phyloP scores from a whole-genome alignment of 2,797 vertebrate species.

The Epinephelus malabaricus region DNA sequence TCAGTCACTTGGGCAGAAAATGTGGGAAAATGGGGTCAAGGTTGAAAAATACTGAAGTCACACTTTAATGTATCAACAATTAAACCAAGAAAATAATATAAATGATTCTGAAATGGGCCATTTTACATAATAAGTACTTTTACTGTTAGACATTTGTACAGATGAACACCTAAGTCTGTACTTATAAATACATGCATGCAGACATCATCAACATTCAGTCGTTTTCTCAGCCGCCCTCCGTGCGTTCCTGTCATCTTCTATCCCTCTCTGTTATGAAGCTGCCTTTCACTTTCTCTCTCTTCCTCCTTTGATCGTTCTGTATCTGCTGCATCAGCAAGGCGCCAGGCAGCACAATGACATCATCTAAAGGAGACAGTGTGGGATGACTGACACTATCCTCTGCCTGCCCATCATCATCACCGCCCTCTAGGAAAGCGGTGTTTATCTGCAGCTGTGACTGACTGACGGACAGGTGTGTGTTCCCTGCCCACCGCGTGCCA shows the following conservation, averaged over 20 bases:
- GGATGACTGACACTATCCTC: slow-evolving; percentile 70
- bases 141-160: not conserved
- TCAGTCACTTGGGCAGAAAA: too few relatives aligned
- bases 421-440: slow-evolving; percentile 44
- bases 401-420: slow-evolving; percentile 63
- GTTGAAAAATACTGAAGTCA: too few relatives aligned
- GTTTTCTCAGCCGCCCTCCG: not conserved
- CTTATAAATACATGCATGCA: not conserved
- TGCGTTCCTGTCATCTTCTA: not conserved
- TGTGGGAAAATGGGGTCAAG: too few relatives aligned
- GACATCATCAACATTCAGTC: not conserved
- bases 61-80: too few relatives aligned
- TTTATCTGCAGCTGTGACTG: slow-evolving; percentile 60
- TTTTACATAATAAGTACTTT: too few relatives aligned
- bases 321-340: slow-evolving; percentile 58
- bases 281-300: slow-evolving; percentile 2
- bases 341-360: slow-evolving; percentile 62
- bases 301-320: slow-evolving; percentile 23
- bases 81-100: too few relatives aligned
- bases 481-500: not conserved
- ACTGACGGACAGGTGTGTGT: slow-evolving; percentile 30
- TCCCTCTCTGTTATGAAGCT: not conserved
- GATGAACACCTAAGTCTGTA: not conserved
- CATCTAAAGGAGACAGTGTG: slow-evolving; percentile 47
- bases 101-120: too few relatives aligned